phyloP scores from a whole-genome alignment of 1,140 invertebrate species.

The Drosophila paulistorum region DNA sequence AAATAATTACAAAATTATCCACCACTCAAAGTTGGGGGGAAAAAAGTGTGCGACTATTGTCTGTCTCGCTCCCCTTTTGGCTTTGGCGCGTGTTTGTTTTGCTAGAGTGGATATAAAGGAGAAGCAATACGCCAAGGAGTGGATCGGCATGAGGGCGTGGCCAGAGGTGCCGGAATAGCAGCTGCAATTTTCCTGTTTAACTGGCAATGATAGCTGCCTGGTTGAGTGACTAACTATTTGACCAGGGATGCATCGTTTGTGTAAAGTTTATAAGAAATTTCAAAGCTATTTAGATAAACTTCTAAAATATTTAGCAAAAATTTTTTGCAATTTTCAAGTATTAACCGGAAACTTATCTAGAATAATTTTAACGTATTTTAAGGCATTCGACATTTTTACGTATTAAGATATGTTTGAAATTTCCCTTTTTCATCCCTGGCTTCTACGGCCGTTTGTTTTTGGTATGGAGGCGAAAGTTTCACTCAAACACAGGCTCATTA shows the following conservation, averaged over 20 bases:
- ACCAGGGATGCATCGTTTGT: constrained; percentile 42
- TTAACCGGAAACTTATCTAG: too few species aligned
- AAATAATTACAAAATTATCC: constrained; percentile 81
- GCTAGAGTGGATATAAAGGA: constrained; percentile 26
- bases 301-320: not conserved
- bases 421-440: constrained; percentile 36
- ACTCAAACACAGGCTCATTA: constrained; percentile 71
- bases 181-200: constrained; percentile 63
- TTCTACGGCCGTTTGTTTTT: constrained; percentile 44
- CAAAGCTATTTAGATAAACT: too few species aligned
- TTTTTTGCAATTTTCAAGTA: too few species aligned
- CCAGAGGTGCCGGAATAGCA: constrained; percentile 44
- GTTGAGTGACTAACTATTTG: constrained; percentile 53
- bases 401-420: not conserved
- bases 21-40: constrained; percentile 50
- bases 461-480: constrained; percentile 52
- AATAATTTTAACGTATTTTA: not conserved
- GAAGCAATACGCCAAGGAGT: not conserved
- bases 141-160: constrained; percentile 5
- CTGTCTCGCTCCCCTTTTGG: constrained; percentile 14
- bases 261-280: too few species aligned
- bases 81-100: constrained; percentile 41
- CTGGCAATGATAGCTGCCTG: constrained; percentile 71
- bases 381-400: too few species aligned
- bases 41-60: constrained; percentile 21